These are phyloP conservation scores for Neoarius graeffei DNA, from an alignment of 2,113 vertebrate genomes.

Conservation along the genomic window DNA sequence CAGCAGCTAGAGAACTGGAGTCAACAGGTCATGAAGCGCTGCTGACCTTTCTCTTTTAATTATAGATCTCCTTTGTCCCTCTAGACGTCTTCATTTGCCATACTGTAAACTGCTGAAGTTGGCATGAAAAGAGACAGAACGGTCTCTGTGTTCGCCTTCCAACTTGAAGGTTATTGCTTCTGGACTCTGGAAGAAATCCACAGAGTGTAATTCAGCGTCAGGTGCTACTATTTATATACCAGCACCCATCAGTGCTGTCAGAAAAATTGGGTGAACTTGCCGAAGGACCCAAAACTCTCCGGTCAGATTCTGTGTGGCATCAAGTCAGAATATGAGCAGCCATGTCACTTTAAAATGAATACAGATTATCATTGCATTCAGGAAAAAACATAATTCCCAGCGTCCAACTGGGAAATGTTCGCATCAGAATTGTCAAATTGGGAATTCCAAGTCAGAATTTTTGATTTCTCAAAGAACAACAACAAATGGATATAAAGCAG, in stretches of 20 bases:
- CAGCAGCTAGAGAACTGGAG: conserved; percentile 19
- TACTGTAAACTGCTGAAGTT: conserved; percentile 53
- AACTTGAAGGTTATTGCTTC: conserved; percentile 52
- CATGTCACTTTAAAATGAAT: neutral
- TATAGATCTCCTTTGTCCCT: conserved; percentile 44
- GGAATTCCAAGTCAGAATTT: neutral
- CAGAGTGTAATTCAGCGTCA: conserved; percentile 53
- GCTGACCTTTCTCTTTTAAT: conserved; percentile 54
- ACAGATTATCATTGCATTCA: neutral
- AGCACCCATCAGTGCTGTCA: conserved; percentile 50
- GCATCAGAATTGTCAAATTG: neutral
- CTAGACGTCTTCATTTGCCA: conserved; percentile 39
- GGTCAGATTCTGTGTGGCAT: neutral
- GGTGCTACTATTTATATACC: conserved; percentile 53
- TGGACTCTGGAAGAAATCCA: conserved; percentile 42
- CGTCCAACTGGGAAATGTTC: neutral
- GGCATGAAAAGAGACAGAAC: conserved; percentile 51
- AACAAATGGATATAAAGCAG: neutral
- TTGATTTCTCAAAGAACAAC: neutral
- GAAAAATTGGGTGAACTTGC: conserved; percentile 53
- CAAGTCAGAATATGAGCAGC: neutral
- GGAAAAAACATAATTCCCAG: neutral
- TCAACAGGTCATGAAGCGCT: conserved; percentile 48
- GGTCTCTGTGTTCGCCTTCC: conserved; percentile 52
- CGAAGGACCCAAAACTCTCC: conserved; percentile 39